These are phyloP conservation scores for Rostratula benghalensis DNA, from an alignment of 2,113 vertebrate genomes.

Conservation along the genomic window DNA sequence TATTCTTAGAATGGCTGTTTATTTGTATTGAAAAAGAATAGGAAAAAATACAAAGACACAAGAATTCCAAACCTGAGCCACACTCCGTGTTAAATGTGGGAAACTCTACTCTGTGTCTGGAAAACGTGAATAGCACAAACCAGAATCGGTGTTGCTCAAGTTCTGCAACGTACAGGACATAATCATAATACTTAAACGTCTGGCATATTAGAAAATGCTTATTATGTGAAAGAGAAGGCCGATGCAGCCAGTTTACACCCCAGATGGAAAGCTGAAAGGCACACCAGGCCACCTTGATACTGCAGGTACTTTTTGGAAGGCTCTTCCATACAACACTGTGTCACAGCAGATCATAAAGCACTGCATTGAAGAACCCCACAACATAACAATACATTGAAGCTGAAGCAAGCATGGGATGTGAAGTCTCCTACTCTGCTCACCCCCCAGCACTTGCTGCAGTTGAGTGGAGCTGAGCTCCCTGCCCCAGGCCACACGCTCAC, in stretches of 20 bases:
- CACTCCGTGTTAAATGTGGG: background rate
- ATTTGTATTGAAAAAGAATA: background rate
- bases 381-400: background rate
- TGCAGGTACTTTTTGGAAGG: background rate
- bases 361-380: background rate
- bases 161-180: background rate
- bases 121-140: background rate
- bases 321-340: background rate
- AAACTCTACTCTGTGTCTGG: background rate
- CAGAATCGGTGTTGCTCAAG: background rate
- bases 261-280: background rate
- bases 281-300: background rate
- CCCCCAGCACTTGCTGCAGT: background rate
- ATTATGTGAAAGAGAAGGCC: background rate
- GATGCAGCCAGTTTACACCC: background rate
- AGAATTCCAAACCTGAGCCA: background rate
- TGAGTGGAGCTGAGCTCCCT: background rate
- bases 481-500: fast-evolving
- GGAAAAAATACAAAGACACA: background rate
- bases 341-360: background rate
- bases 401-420: background rate
- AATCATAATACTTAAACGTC: background rate
- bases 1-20: background rate
- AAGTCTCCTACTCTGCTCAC: background rate
- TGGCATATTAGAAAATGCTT: background rate